Base-by-base conservation (phyloP, 2,113 vertebrate genomes). In the Kryptolebias marmoratus region DNA sequence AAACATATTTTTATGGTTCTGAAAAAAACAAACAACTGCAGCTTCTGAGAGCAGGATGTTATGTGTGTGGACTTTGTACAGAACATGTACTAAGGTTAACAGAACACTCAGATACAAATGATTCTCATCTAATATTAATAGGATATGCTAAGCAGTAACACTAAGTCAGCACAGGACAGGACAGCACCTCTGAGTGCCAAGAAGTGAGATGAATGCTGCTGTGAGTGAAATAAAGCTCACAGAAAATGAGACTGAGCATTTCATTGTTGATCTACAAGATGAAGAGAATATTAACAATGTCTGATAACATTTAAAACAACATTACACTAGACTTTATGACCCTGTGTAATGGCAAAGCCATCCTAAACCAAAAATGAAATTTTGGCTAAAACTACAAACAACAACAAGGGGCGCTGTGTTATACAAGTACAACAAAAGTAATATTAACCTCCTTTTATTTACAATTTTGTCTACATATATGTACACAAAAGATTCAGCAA, bases 51-150 rank as follows among this genome's bases (percentile, higher is more conserved):
- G 60, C n/a, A 9, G 56, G 22, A 22, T 22, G 22, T 22, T 22
- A 16, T 59, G 50, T 52, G 56, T 77, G 57, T 39, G 54, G 73
- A 82, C 54, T 36, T 36, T 36, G 3, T 36, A 58, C 79, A 77
- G 22, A 76, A 85, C 70, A 75, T 83, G 85, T 75, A 79, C 32
- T 84, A 87, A 84, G 88, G 90, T 91, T 87, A 91, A 79, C 52
- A 73, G 80, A 83, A 82, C 57, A 55, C 80, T 90, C 82, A 86
- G 83, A 90, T 90, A 90, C 90, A 90, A 92, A 92, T 86, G 79
- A 88, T 89, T 92, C 88, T 89, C 88, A 91, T 93, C 86, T 89
- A 92, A 92, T 92, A 93, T 93, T 93, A 92, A 93, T 91, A 86
- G 75, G 74, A 87, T 90, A 91, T 90, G 93, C 79, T 91, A 91